Base-by-base conservation (phyloP, 2,113 vertebrate genomes). In the Tursiops truncatus region DNA sequence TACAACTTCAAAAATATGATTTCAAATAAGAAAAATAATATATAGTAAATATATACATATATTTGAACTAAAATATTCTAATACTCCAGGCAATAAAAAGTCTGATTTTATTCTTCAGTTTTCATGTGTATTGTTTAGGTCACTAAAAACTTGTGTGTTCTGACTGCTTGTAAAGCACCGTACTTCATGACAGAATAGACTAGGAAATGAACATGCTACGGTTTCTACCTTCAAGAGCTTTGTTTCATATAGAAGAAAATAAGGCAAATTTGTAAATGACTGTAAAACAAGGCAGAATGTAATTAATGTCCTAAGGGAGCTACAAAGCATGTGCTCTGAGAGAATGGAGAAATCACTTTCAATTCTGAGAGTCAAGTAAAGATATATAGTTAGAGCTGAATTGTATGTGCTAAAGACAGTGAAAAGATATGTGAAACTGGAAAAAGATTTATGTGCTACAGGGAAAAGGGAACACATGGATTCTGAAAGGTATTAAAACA, bases 291-390 rank as follows among this genome's bases (percentile, higher is more conserved):
- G 23, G 7, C 10, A 73, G 56, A 94, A 81, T 80, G 1, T 65
- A 93, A 84, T 79, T 89, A 91, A 68, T 83, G 31, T 67, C n/a
- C 26, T 71, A 62, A 44, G 17, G 6, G 5, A 58, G 5, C 44
- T 60, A 85, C 18, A 77, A 67, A 82, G 11, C 25, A 41, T 85
- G 33, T 86, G 62, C 11, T 95, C 18, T 83, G 70, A 86, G 23
- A 95, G 3, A 85, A 93, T 83, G 18, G 53, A 93, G 83, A 91
- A 93, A 81, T 82, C 36, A 36, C 14, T 89, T 95, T 89, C 2
- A 79, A 18, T 89, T 91, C 28, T 96, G 31, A 95, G 28, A 92
- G 60, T 76, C 25, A 18, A 38, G 36, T 1, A 56, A 91, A 89
- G 23, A 36, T 21, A 70, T 33, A 82, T 41, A 68, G 14, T 58